Evolutionary conservation across 1,140 invertebrate genomes (phyloP).

Genomic region (Panonychus citri): DNA sequence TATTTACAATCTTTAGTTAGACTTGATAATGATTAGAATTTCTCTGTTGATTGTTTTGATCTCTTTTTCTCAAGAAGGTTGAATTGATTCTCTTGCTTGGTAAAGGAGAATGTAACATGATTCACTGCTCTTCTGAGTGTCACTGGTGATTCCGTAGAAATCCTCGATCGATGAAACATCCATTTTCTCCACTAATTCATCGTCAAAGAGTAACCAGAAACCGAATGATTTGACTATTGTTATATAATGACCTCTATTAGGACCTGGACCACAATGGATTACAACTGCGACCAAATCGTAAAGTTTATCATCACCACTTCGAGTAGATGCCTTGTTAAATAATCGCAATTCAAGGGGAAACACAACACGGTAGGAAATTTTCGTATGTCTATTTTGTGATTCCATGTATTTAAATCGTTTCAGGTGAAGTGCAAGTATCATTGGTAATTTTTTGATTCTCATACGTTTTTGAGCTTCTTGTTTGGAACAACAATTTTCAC

Average conservation of each 20-base stretch:
- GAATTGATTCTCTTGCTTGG: conserved; percentile 55
- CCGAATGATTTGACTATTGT: conserved; percentile 98
- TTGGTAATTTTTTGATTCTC: conserved; percentile 91
- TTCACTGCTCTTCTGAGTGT: conserved; percentile 94
- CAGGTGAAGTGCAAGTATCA: conserved; percentile 87
- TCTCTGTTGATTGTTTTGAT: too few relatives aligned
- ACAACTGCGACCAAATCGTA: conserved; percentile 97
- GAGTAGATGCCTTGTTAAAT: conserved; percentile 72
- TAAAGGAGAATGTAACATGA: conserved; percentile 99
- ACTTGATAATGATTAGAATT: too few relatives aligned
- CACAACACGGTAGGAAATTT: conserved; percentile 93
- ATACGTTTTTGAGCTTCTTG: conserved; percentile 92
- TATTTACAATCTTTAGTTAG: too few relatives aligned
- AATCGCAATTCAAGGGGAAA: conserved; percentile 91
- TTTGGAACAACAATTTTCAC: conserved; percentile 96
- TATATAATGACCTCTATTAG: conserved; percentile 97
- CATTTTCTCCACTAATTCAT: conserved; percentile 61
- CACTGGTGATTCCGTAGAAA: conserved; percentile 93
- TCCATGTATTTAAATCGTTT: conserved; percentile 98
- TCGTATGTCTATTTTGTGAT: conserved; percentile 91
- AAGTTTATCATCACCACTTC: conserved; percentile 40
- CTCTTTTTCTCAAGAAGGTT: too few relatives aligned
- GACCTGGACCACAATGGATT: conserved; percentile 94
- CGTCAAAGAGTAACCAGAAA: conserved; percentile 97
- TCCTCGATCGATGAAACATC: conserved; percentile 71